Evolutionary conservation across 2,113 vertebrate species (phyloP), one percentile per base, ranked within the genome.

Genomic region (Salvelinus alpinus): DNA sequence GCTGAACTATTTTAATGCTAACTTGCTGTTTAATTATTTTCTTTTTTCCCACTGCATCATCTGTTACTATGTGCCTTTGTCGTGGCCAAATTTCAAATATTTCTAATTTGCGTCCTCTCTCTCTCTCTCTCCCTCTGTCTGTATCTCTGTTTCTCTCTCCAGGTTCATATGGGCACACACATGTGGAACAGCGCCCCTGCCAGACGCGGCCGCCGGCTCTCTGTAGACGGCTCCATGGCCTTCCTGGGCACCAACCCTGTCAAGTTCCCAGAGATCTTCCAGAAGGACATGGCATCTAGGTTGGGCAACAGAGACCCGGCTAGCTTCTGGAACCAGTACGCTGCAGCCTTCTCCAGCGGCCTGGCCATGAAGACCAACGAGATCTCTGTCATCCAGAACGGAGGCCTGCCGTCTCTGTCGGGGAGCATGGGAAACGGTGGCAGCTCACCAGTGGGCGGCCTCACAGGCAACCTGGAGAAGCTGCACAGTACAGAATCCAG

Each of bases 81-180:
- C 80, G 78, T 85, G 85, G 86, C 87, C 85, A 89, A 89, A 85
- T 90, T 87, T 91, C 84, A 91, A 91, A 90, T 85, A 80, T 83
- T 82, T 77, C 85, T 88, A 7, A 34, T 34, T 34, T 34, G 34
- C 34, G 6, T 34, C 79, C n/a, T n/a, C 85, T 87, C 48, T 38
- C 38, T 71, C 29, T 68, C 64, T 71, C 74, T 29, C 69, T 80
- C 38, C 86, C 86, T 88, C 24, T 59, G 4, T 85, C 81, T 87
- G 20, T 38, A 5, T 57, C 24, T 75, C 24, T 71, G 8, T 70
- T 3, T 72, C 9, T 29, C 22, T 68, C 78, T 83, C n/a, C 92
- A 99, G 97, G 97, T 99, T 86, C 98, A 99, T 89, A 99, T 99
- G 98, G 98, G 98, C 88, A 99, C 97, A 54, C 98, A 99, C 88